Evolutionary conservation across 2,113 vertebrate genomes (phyloP).

Genomic region (Gracilinanus agilis): DNA sequence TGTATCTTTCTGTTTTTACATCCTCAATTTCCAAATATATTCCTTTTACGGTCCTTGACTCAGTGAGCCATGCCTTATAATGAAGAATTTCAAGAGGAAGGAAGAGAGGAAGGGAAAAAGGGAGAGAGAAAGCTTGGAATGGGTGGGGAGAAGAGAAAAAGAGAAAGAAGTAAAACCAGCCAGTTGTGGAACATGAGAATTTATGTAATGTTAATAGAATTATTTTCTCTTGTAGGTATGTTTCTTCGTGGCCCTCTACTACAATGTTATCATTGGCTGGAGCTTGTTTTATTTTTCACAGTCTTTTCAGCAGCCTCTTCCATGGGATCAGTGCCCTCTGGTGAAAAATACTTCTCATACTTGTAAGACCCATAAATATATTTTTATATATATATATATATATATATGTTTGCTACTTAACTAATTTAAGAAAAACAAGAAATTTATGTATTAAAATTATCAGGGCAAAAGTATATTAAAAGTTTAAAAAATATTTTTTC

Average conservation of each 20-base stretch:
- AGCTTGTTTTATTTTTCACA: constrained; percentile 99
- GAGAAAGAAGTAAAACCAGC: not conserved
- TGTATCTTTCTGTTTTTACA: not conserved
- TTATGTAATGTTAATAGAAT: not conserved
- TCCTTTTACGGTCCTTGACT: not conserved
- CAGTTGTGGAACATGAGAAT: not conserved
- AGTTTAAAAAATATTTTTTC: not conserved
- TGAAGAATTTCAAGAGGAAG: not conserved
- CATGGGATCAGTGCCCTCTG: constrained; percentile 97
- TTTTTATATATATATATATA: too few relatives aligned
- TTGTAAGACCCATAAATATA: constrained; percentile 85
- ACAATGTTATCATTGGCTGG: constrained; percentile 99
- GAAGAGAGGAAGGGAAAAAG: not conserved
- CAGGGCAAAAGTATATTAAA: not conserved
- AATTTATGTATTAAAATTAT: not conserved
- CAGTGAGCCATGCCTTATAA: not conserved
- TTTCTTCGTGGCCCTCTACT: constrained; percentile 97
- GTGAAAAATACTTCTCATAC: constrained; percentile 92
- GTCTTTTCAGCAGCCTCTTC: constrained; percentile 97
- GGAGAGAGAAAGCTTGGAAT: not conserved
- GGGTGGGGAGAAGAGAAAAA: too few relatives aligned
- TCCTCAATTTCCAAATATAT: not conserved
- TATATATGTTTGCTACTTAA: constrained; percentile 46
- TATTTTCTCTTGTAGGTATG: constrained; percentile 89
- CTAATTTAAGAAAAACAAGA: not conserved